Evolutionary conservation across 1,140 invertebrate species (phyloP).

Genomic region (Colletes gigas): DNA sequence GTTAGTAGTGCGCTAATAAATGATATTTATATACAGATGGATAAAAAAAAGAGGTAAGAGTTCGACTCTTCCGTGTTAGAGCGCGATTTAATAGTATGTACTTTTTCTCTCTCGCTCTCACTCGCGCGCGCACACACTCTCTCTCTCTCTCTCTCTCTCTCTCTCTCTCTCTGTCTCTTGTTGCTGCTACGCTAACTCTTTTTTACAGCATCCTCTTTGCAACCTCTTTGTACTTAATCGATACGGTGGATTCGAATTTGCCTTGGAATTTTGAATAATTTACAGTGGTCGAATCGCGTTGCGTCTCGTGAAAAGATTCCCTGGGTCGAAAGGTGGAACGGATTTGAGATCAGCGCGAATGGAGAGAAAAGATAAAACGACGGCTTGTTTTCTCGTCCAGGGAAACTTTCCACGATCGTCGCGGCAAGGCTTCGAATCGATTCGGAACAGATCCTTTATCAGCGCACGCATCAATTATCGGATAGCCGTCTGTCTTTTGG

Average conservation of each 20-base stretch:
- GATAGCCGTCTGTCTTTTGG: slow-evolving; percentile 23
- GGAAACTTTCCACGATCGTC: not conserved
- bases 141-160: slow-evolving; percentile 25
- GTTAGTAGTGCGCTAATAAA: slow-evolving; percentile 79
- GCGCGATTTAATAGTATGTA: slow-evolving; percentile 25
- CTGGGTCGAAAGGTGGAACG: not conserved
- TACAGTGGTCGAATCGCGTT: slow-evolving; percentile 8
- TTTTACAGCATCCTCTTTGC: slow-evolving; percentile 2
- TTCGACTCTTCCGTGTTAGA: slow-evolving; percentile 35
- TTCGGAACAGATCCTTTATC: slow-evolving; percentile 27
- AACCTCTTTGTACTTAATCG: slow-evolving; percentile 68
- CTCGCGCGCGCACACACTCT: no score
- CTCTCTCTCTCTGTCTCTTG: slow-evolving; percentile 29
- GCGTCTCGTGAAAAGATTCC: slow-evolving; percentile 1
- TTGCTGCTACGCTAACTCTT: not conserved
- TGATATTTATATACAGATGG: slow-evolving; percentile 80
- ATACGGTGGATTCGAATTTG: slow-evolving; percentile 48
- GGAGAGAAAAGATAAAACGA: not conserved
- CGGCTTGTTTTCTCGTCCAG: not conserved
- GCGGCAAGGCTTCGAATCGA: not conserved
- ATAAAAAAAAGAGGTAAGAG: slow-evolving; percentile 74
- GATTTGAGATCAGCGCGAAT: not conserved
- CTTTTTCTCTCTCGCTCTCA: slow-evolving; percentile 30
- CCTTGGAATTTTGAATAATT: slow-evolving; percentile 50
- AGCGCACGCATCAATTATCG: slow-evolving; percentile 22